These are phyloP conservation scores for Nibea albiflora DNA, from an alignment of 2,113 vertebrate species.

Conservation along the genomic window DNA sequence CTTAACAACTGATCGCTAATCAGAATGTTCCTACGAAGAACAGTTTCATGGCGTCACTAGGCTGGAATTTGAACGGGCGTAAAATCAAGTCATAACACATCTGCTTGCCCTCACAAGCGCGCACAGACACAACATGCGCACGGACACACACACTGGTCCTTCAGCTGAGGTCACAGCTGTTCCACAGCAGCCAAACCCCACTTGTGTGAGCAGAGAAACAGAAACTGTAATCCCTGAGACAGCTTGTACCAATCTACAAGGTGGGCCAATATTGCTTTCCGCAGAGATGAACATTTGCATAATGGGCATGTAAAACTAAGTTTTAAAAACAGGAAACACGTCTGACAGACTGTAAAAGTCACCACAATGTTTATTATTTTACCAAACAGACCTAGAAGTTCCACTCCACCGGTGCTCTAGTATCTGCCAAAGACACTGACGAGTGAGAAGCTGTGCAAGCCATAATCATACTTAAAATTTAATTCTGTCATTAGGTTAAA, in stretches of 20 bases:
- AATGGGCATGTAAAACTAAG: not conserved
- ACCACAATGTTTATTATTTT: not conserved
- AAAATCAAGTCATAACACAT: constrained; percentile 57
- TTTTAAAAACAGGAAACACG: not conserved
- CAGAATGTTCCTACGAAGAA: constrained; percentile 14
- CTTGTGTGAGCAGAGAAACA: constrained; percentile 36
- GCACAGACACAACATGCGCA: not conserved
- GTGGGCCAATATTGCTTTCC: constrained; percentile 35
- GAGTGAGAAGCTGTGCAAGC: not conserved
- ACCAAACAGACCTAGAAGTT: not conserved
- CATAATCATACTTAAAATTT: not conserved
- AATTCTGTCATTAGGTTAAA: not conserved
- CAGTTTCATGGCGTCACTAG: constrained; percentile 11
- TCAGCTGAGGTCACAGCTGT: constrained; percentile 64
- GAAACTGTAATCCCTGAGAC: constrained; percentile 47
- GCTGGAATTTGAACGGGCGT: constrained; percentile 56
- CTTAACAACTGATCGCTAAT: constrained; percentile 39
- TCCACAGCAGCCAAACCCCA: constrained; percentile 47
- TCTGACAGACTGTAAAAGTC: not conserved
- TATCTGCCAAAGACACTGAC: not conserved
- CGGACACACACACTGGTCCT: not conserved
- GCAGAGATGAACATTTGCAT: constrained; percentile 12
- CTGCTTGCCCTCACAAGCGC: constrained; percentile 30
- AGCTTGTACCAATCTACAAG: constrained; percentile 34
- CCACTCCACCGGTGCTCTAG: not conserved